Base-by-base conservation (phyloP, 2,797 vertebrate species). In the Chanos chanos region DNA sequence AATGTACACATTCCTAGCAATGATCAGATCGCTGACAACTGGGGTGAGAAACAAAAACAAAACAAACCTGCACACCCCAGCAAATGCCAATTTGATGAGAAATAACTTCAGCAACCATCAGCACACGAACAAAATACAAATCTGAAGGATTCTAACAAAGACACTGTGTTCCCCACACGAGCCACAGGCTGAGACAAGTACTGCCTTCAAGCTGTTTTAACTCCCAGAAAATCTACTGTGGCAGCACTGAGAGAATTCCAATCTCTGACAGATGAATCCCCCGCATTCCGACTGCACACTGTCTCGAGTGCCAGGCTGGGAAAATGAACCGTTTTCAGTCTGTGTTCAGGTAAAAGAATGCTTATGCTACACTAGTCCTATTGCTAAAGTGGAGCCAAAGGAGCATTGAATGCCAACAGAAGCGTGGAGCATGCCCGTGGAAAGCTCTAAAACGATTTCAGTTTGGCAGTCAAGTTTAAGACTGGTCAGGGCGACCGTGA, bases 11-110 rank as follows among this genome's bases (percentile, higher is more conserved):
- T 59, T 47, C 3, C 1, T 66, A 81, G 83, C 79, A 78, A 78
- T 76, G 10, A 64, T 72, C 70, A 83, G 81, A 81, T 77, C 77
- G 79, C 79, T 78, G 62, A 74, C 73, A 73, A 73, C 77, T 40
- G 61, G 71, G 67, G 65, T 7, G 5, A 15, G 10, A 66, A 64
- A 72, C 68, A 7, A 27, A 66, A 50, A 58, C 30, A 48, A 48
- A 63, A 49, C 25, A 61, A 55, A 49, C 33, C 68, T 78, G 61
- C 71, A 65, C 50, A 71, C 48, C 72, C 66, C 77, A 53, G 30
- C 75, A 49, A 70, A 75, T 57, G 74, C 71, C 41, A 68, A 62
- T 61, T 73, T 33, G 36, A 62, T 58, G 22, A 59, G 60, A 47
- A 65, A 50, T 60, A 52, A n/a, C n/a, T n/a, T 59, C 50, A 61